These are phyloP conservation scores for Geothlypis trichas DNA, from an alignment of 2,113 vertebrate species.

Conservation along the genomic window DNA sequence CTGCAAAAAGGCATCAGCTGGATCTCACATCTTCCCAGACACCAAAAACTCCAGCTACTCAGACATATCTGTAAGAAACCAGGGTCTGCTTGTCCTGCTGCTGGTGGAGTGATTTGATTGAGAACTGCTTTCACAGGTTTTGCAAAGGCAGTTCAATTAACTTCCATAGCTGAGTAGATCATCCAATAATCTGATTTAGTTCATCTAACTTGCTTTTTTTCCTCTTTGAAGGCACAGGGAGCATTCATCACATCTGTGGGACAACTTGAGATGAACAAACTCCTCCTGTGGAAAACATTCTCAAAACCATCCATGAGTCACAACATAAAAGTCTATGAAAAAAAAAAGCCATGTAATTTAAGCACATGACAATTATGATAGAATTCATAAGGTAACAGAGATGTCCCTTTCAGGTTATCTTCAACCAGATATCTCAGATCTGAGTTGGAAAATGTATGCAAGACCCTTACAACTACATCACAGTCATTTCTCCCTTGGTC, in stretches of 20 bases:
- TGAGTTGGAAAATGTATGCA: neutral
- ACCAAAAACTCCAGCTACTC: neutral
- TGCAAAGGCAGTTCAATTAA: neutral
- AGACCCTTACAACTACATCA: neutral
- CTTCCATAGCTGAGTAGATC: neutral
- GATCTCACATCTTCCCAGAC: neutral
- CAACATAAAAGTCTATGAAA: neutral
- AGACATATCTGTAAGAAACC: neutral
- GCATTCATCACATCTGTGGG: neutral
- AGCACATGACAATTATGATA: neutral
- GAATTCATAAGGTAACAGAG: neutral
- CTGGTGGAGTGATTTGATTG: neutral
- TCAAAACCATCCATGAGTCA: neutral
- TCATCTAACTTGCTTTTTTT: neutral
- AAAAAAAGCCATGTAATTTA: neutral
- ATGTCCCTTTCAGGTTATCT: neutral
- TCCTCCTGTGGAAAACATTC: neutral
- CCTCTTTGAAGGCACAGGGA: neutral
- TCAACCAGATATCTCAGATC: neutral
- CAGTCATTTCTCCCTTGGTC: neutral
- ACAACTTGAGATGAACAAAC: neutral
- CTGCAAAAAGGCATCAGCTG: neutral
- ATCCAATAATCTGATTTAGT: neutral
- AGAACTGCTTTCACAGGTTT: neutral
- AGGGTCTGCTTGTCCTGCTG: neutral